Conservation (phyloP, 1,140 invertebrate genomes). For the Linepithema humile region DNA sequence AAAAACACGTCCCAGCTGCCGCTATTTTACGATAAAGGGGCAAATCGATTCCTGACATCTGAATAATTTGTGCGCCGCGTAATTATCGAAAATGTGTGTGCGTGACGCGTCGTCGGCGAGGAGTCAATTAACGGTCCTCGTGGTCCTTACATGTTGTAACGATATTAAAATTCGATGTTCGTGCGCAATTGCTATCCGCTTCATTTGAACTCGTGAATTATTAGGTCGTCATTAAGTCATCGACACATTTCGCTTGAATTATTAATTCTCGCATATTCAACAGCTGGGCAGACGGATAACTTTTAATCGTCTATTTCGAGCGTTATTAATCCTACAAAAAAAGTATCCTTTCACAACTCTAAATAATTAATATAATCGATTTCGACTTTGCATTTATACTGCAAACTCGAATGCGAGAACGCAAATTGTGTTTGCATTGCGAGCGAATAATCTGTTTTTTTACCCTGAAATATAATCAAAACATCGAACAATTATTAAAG, state of each 20-base stretch:
- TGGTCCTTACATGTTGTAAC: too few species aligned
- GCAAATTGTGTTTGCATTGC: not conserved
- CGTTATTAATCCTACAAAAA: not conserved
- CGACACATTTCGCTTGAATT: not conserved
- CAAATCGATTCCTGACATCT: not conserved
- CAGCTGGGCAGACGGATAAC: not conserved
- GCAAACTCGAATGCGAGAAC: too few species aligned
- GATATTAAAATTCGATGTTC: not conserved
- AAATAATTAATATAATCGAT: not conserved
- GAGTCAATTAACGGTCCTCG: not conserved
- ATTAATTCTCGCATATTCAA: not conserved
- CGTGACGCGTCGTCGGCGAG: not conserved
- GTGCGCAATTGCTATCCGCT: not conserved
- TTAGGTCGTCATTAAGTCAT: not conserved
- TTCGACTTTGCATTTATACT: not conserved
- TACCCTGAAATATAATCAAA: not conserved
- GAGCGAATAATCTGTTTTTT: not conserved
- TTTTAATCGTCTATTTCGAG: not conserved
- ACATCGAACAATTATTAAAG: not conserved
- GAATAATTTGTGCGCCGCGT: slow-evolving; percentile 8
- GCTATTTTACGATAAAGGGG: not conserved
- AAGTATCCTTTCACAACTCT: not conserved
- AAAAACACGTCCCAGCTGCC: slow-evolving; percentile 36
- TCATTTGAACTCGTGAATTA: not conserved
- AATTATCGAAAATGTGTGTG: slow-evolving; percentile 20